Percentiles rank a stretch among this genome's conserved stretches.
Evolutionary conservation across 2,797 vertebrate genomes (phyloP).

Genomic region (Muscicapa comitata): DNA sequence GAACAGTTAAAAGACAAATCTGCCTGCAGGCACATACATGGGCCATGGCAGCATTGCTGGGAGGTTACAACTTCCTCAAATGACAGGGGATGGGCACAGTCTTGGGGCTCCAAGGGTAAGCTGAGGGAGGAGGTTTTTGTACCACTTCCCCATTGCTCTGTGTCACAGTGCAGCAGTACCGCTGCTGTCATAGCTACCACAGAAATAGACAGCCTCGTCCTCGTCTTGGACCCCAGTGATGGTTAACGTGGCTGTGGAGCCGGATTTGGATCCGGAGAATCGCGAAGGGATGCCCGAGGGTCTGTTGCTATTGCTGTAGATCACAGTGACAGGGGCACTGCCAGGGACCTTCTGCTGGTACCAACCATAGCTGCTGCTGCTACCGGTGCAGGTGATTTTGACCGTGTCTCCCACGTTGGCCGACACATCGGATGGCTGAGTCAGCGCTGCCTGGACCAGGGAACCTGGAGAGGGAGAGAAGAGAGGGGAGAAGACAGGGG

Average conservation of each 20-base stretch:
- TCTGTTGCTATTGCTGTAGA: accelerated
- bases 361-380: not conserved
- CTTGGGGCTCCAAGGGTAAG: not conserved
- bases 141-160: not conserved
- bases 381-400: not conserved
- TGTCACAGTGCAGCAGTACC: not conserved
- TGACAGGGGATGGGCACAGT: not conserved
- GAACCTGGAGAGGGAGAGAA: not conserved
- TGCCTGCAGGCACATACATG: not conserved
- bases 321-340: not conserved
- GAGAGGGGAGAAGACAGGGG: not conserved
- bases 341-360: not conserved
- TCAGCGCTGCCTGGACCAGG: not conserved
- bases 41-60: accelerated
- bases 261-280: not conserved
- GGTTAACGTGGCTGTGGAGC: not conserved
- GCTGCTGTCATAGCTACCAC: not conserved
- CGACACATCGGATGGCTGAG: accelerated
- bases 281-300: not conserved
- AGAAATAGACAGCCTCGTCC: constrained; percentile 15
- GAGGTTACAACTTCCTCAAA: not conserved
- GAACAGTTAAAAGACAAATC: not conserved
- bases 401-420: accelerated
- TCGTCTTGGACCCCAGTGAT: not conserved
- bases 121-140: not conserved